These are phyloP conservation scores for Protonibea diacanthus DNA, from an alignment of 2,797 vertebrate genomes.

Conservation along the genomic window DNA sequence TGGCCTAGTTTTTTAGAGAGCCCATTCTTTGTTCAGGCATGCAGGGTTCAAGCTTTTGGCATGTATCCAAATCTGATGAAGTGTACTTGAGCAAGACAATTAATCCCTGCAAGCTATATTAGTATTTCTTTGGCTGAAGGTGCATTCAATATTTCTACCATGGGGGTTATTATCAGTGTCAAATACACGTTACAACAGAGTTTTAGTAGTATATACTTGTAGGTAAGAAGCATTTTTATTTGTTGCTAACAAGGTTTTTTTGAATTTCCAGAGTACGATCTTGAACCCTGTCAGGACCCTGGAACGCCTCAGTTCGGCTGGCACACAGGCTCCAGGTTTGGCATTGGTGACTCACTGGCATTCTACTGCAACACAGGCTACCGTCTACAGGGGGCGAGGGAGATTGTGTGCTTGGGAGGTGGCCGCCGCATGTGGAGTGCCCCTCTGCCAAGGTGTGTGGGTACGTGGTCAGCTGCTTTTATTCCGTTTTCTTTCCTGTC, in stretches of 20 bases:
- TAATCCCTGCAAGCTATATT: constrained; percentile 28
- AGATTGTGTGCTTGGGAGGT: constrained; percentile 95
- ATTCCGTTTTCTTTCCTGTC: constrained; percentile 77
- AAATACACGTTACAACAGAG: background rate
- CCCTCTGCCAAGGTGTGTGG: constrained; percentile 99
- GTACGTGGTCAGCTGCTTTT: constrained; percentile 99
- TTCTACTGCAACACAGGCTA: constrained; percentile 95
- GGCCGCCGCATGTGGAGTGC: constrained; percentile 98
- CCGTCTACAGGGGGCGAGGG: constrained; percentile 92
- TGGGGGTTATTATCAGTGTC: constrained; percentile 6
- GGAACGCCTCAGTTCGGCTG: constrained; percentile 91
- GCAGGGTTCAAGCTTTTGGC: constrained; percentile 49
- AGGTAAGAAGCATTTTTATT: background rate
- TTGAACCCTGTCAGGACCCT: constrained; percentile 96
- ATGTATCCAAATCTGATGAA: constrained; percentile 48
- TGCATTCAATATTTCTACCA: constrained; percentile 3
- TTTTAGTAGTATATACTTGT: background rate
- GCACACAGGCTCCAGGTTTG: constrained; percentile 91
- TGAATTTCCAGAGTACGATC: constrained; percentile 90
- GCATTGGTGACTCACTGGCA: constrained; percentile 91
- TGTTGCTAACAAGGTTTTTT: background rate
- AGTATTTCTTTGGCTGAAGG: constrained; percentile 31
- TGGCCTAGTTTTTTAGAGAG: constrained; percentile 58
- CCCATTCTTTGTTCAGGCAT: constrained; percentile 51
- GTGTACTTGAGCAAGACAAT: constrained; percentile 54